Conservation (phyloP, 2,888 invertebrate species). For the Gymnocheta viridis region DNA sequence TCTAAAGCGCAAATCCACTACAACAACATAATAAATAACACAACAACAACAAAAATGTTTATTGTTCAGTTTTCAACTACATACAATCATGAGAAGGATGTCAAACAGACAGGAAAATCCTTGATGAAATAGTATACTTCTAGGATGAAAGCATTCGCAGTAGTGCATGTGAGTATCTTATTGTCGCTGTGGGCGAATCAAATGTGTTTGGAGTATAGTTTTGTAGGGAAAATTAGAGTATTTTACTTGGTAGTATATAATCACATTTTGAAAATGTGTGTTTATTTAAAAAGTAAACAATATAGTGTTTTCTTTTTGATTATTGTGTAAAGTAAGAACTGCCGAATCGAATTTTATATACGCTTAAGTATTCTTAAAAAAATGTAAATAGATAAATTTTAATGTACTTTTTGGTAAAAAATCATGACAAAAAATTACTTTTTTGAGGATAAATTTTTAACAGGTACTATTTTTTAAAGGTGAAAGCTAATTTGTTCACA, state of each 20-base stretch:
- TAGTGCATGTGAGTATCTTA: background rate
- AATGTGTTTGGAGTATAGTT: background rate
- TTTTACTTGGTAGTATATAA: background rate
- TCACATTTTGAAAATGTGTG: background rate
- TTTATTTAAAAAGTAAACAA: background rate
- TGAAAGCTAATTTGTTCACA: too few relatives aligned
- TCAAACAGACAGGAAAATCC: slow-evolving; percentile 67
- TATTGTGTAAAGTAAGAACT: background rate
- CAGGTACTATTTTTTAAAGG: too few relatives aligned
- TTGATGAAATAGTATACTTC: slow-evolving; percentile 61
- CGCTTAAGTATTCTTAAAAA: too few relatives aligned
- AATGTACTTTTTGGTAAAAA: too few relatives aligned
- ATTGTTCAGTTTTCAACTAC: slow-evolving; percentile 23
- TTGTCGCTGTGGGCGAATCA: background rate
- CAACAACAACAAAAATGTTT: slow-evolving; percentile 7
- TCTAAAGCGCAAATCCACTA: slow-evolving; percentile 53
- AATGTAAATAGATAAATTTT: too few relatives aligned
- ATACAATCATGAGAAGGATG: slow-evolving; percentile 41
- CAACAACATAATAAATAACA: slow-evolving; percentile 39
- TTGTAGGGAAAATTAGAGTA: background rate
- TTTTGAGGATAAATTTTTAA: too few relatives aligned
- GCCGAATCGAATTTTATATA: background rate
- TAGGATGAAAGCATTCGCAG: background rate
- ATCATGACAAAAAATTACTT: too few relatives aligned
- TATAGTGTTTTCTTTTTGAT: background rate